Evolutionary conservation across 1,140 invertebrate genomes (phyloP).

Genomic region (Nixonia krombeini): DNA sequence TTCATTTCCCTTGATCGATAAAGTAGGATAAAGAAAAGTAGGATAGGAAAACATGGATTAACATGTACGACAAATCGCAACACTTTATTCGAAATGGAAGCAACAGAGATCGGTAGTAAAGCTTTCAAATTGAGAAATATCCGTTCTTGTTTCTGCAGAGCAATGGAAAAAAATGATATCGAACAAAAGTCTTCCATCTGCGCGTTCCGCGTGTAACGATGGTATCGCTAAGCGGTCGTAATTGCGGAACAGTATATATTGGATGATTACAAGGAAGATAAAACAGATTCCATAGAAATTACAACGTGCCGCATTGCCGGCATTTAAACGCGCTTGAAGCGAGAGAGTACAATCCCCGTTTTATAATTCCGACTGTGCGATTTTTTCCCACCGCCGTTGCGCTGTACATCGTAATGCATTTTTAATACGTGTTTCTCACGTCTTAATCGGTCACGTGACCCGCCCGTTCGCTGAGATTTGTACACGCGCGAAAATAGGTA

Average conservation of each 20-base stretch:
- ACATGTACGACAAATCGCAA: no score
- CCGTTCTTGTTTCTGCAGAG: no score
- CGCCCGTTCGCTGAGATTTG: background rate
- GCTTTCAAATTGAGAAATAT: no score
- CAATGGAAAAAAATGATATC: conserved; percentile 1
- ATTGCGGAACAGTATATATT: conserved; percentile 48
- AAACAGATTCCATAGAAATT: conserved; percentile 47
- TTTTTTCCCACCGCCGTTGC: conserved; percentile 36
- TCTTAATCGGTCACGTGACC: background rate
- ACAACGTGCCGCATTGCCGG: conserved; percentile 40
- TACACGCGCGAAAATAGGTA: no score
- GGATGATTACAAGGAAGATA: conserved; percentile 44
- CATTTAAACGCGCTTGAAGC: conserved; percentile 26
- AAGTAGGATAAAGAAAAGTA: no score
- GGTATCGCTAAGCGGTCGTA: conserved; percentile 40
- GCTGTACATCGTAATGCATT: conserved; percentile 14
- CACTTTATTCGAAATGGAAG: no score
- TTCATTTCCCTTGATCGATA: no score
- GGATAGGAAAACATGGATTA: no score
- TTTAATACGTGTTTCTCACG: conserved; percentile 19
- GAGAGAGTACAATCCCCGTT: conserved; percentile 28
- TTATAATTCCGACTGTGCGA: conserved; percentile 43
- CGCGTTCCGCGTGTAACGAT: conserved; percentile 39
- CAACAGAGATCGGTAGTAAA: no score
- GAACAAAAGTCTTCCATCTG: conserved; percentile 24